Conservation (phyloP, 2,113 vertebrate genomes). For the Thunnus maccoyii region DNA sequence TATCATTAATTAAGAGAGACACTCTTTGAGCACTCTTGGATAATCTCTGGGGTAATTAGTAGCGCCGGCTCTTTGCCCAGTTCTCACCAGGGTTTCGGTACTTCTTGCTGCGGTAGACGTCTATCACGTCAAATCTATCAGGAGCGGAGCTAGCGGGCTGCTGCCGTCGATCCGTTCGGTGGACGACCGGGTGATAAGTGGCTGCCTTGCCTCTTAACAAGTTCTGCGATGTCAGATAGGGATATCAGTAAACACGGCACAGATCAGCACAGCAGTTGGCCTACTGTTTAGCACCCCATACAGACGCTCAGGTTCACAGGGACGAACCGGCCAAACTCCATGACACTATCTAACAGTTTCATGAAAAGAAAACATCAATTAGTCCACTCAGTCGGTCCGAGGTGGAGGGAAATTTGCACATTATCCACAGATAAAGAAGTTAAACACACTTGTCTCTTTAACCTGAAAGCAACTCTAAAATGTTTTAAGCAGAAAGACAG, state of each 20-base stretch:
- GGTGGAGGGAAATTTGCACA: neutral
- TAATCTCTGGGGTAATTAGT: slow-evolving; percentile 62
- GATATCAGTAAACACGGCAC: slow-evolving; percentile 46
- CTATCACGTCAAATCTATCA: slow-evolving; percentile 14
- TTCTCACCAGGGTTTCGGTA: slow-evolving; percentile 36
- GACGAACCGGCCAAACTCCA: neutral
- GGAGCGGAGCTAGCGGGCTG: neutral
- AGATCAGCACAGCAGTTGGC: slow-evolving; percentile 25
- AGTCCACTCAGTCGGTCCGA: slow-evolving; percentile 5
- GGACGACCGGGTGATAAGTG: slow-evolving; percentile 40
- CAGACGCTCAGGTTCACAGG: slow-evolving; percentile 37
- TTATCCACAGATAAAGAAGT: slow-evolving; percentile 19
- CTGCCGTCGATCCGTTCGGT: neutral
- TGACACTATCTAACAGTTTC: slow-evolving; percentile 25
- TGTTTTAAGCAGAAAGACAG: too few relatives aligned
- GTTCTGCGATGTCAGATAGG: slow-evolving; percentile 30
- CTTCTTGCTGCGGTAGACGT: slow-evolving; percentile 7
- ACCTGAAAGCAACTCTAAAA: neutral
- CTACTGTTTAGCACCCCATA: slow-evolving; percentile 17
- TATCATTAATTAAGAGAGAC: slow-evolving; percentile 60
- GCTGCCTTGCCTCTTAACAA: neutral
- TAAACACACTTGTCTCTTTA: neutral
- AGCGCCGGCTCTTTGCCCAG: slow-evolving; percentile 36
- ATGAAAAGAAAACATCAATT: slow-evolving; percentile 56
- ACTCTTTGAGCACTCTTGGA: slow-evolving; percentile 55